Conservation (phyloP, 2,888 invertebrate species). For the Chaitophorus viminalis region DNA sequence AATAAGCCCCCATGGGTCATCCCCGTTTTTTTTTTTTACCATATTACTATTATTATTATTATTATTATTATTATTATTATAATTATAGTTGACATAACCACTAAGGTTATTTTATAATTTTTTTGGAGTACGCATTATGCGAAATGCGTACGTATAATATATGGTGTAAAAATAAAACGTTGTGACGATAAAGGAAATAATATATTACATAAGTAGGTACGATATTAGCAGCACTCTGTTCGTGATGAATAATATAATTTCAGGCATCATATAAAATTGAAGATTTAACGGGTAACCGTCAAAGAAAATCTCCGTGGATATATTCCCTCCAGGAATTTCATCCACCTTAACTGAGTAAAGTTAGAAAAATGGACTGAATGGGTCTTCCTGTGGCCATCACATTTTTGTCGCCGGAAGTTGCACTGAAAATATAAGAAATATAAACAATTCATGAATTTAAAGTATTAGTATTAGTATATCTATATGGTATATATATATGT, state of each 20-base stretch:
- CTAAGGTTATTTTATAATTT: not conserved
- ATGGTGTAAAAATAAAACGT: not conserved
- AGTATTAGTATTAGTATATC: constrained; percentile 13
- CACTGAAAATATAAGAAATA: constrained; percentile 30
- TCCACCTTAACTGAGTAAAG: constrained; percentile 22
- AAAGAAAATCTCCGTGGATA: constrained; percentile 41
- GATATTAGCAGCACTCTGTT: too few species aligned
- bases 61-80: too few species aligned
- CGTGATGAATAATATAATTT: constrained; percentile 31
- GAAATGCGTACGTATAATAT: not conserved
- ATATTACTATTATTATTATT: too few species aligned
- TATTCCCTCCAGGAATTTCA: constrained; percentile 24
- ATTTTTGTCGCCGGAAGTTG: constrained; percentile 19
- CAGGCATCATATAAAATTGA: constrained; percentile 13
- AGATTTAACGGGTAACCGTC: constrained; percentile 32
- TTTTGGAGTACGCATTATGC: not conserved
- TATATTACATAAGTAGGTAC: not conserved
- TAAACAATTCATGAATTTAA: constrained; percentile 59
- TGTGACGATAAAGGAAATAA: not conserved
- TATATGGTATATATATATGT: too few species aligned
- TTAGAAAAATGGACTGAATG: constrained; percentile 37
- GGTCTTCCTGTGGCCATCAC: constrained; percentile 32
- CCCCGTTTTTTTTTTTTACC: too few species aligned
- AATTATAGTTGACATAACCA: too few species aligned
- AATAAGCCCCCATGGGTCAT: too few species aligned